Evolutionary conservation across 2,113 vertebrate species (phyloP), one percentile per base, ranked within the genome.

Genomic region (Rhinolophus sinicus): DNA sequence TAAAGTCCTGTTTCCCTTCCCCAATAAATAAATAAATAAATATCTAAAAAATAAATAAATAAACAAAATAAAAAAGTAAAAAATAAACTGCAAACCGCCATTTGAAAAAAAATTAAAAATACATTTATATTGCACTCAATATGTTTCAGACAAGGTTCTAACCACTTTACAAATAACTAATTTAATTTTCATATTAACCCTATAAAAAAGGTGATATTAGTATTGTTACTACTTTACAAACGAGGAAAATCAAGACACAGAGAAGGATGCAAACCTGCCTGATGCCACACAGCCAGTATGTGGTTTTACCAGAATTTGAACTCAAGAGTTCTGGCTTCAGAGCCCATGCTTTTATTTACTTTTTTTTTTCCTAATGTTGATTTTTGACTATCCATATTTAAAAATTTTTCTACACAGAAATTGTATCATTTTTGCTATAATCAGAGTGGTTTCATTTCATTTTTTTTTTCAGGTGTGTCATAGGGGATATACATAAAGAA

Each of bases 81-180:
- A 44, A 44, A 44, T 44, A 44, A 44, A 44, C 40, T 44, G 40
- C 40, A 44, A 44, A 44, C 40, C 40, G 40, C 40, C 40, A 44
- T 44, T 44, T 44, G 1, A 44, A 44, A 44, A 44, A 44, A 44
- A 44, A 6, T 44, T 44, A 44, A 30, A 64, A 64, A 26, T 65
- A 30, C 3, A 84, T 75, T 88, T 69, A 69, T 50, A 77, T 21
- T 30, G 21, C 35, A 94, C 14, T 47, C 24, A 65, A 4, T 77
- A 86, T 60, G 28, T 82, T 70, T 67, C 78, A 94, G 19, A 76
- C 10, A 70, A 26, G 94, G 12, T 67, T 35, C 44, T 88, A 58
- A 93, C 33, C 24, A 80, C 19, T 81, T 75, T 16, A 6, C 10
- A 91, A 62, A 62, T 83, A 91, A 54, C 44, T 84, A 77, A 80